These are phyloP conservation scores for Aporrectodea caliginosa DNA, from an alignment of 1,140 invertebrate species.

Conservation along the genomic window DNA sequence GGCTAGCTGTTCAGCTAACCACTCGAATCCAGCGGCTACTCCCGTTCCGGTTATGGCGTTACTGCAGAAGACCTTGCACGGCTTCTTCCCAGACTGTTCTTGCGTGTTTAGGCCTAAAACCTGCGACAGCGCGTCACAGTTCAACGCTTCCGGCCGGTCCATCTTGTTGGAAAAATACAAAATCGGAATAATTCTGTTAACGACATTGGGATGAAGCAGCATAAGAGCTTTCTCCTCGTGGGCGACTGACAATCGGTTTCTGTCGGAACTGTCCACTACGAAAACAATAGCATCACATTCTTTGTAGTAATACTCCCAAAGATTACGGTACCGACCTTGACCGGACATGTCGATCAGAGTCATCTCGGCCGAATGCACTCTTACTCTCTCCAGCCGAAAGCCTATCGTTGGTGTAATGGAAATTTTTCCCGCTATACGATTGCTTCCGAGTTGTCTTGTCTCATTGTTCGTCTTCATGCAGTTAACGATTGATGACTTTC, in stretches of 20 bases:
- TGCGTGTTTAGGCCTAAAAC: too few species aligned
- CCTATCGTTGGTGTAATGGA: conserved; percentile 89
- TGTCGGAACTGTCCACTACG: conserved; percentile 92
- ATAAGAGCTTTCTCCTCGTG: conserved; percentile 80
- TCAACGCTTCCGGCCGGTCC: too few species aligned
- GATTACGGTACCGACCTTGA: conserved; percentile 83
- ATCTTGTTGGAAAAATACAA: conserved; percentile 96
- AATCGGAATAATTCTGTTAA: conserved; percentile 72
- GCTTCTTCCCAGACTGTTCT: too few species aligned
- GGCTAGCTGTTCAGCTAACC: too few species aligned
- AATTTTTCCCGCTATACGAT: conserved; percentile 72
- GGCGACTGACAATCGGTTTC: conserved; percentile 79
- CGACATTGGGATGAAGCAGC: conserved; percentile 83
- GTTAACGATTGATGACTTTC: conserved; percentile 81
- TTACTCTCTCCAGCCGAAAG: conserved; percentile 84
- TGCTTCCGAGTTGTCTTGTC: neutral
- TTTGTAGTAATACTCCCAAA: conserved; percentile 96
- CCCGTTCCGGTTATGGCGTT: too few species aligned
- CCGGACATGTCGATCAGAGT: conserved; percentile 98
- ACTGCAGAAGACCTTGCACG: too few species aligned
- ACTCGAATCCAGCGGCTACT: too few species aligned
- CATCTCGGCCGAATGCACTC: conserved; percentile 71
- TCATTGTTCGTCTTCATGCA: conserved; percentile 74
- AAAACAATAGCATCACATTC: conserved; percentile 93
- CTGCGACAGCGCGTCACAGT: too few species aligned